A percentile compares a stretch with the other conserved stretches of the same genome.
phyloP scores from a whole-genome alignment of 2,113 vertebrate species.

The Solea solea region DNA sequence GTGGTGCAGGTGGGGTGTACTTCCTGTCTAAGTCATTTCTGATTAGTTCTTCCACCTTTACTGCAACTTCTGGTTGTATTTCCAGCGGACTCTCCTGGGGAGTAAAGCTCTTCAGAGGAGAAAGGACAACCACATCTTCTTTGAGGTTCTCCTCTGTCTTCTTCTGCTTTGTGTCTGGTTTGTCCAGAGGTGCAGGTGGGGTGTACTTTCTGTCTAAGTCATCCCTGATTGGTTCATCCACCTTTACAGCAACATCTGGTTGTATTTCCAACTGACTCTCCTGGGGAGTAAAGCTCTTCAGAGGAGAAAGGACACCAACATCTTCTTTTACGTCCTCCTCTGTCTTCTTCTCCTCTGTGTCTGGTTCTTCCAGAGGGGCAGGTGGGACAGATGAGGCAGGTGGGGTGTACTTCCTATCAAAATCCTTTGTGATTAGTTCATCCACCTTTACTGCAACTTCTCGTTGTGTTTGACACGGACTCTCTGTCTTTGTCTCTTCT shows the following conservation, averaged over 20 bases:
- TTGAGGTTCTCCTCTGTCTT: too few species aligned
- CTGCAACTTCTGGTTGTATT: constrained; percentile 15
- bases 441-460: constrained; percentile 14
- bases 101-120: too few species aligned
- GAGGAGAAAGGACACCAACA: constrained; percentile 26
- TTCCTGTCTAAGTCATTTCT: not conserved
- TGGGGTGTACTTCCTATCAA: not conserved
- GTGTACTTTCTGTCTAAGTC: too few species aligned
- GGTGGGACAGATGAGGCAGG: constrained; percentile 7
- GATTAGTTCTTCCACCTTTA: constrained; percentile 11
- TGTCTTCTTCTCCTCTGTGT: constrained; percentile 12
- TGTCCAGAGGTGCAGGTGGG: too few species aligned
- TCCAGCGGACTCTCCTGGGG: constrained; percentile 6
- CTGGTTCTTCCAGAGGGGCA: constrained; percentile 27
- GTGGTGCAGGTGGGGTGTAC: not conserved
- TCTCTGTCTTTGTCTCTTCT: constrained; percentile 19
- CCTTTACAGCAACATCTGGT: not conserved
- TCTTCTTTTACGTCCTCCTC: constrained; percentile 42
- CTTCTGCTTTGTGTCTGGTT: too few species aligned
- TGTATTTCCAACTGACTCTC: constrained; percentile 64
- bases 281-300: constrained; percentile 71
- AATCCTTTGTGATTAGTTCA: not conserved
- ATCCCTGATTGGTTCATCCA: too few species aligned
- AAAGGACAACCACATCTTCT: too few species aligned
- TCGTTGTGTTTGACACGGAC: constrained; percentile 26